Base-by-base conservation (phyloP, 2,888 invertebrate genomes). In the Oligia strigilis region DNA sequence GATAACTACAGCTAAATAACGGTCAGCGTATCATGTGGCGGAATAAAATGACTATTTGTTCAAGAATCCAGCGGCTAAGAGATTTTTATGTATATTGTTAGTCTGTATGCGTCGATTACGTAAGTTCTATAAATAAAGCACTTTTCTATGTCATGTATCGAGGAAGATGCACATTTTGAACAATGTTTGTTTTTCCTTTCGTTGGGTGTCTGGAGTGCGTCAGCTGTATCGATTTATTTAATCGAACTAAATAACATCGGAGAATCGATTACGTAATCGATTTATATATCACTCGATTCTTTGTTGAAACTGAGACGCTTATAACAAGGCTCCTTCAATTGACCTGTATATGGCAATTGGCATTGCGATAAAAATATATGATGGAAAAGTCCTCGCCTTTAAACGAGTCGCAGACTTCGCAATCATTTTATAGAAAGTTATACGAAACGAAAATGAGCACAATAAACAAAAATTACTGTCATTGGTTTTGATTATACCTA, bases 1-100 rank as follows among this genome's bases (percentile, higher is more conserved):
- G 78, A 88, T 86, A 82, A 88, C 69, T 75, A 67, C 78, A 49
- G 80, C 67, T 78, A 79, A 81, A 80, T 83, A 83, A 86, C 77
- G 72, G 79, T 69, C 72, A 75, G 46, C 66, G 46, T 76, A 74
- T 83, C 71, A 72, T 73, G 75, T 77, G 72, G 67, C 40, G 4
- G 43, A 62, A 80, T 80, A 80, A 83, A 84, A 72, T 83, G 62
- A 75, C 40, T 49, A 72, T 76, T 77, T 74, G 72, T 17, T 67
- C 66, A 78, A 74, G 75, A 79, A 79, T 58, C 70, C n/a, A 55
- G 64, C 17, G 46, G 23, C n/a, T 19, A 55, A 60, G 62, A 67
- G n/a, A 55, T 71, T 84, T 65, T 82, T 58, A 49, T 46, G 14
- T 72, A 17, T 80, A 46, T 65, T 74, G 17, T 55, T 71, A 40